phyloP scores from a whole-genome alignment of 2,888 invertebrate genomes.

The Pteria penguin region DNA sequence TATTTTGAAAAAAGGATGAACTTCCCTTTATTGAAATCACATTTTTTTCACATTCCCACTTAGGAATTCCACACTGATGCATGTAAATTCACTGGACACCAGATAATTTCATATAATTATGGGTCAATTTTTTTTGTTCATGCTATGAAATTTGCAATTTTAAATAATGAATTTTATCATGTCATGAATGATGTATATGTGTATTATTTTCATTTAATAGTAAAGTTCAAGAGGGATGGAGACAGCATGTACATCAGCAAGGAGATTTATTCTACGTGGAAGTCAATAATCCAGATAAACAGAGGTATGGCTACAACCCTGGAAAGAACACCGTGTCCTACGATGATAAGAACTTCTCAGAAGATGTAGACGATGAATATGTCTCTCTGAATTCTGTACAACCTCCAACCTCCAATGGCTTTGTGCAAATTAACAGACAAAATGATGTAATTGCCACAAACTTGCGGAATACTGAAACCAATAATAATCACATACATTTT shows the following conservation, averaged over 20 bases:
- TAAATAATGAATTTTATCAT: not conserved
- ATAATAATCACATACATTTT: constrained; percentile 18
- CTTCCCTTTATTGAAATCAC: too few species aligned
- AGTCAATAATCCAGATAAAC: constrained; percentile 23
- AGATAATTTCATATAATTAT: too few species aligned
- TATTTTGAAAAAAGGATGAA: too few species aligned
- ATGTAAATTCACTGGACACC: too few species aligned
- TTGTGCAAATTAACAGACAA: not conserved
- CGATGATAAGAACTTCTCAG: not conserved
- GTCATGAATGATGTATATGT: not conserved
- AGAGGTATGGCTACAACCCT: not conserved
- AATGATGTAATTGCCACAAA: not conserved
- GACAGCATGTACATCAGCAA: constrained; percentile 59
- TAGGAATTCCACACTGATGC: too few species aligned
- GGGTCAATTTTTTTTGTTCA: too few species aligned
- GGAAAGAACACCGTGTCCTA: not conserved
- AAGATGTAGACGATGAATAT: not conserved
- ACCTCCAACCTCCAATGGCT: not conserved
- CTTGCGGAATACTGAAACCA: not conserved
- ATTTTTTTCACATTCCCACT: too few species aligned
- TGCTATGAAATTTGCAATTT: too few species aligned
- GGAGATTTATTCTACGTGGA: constrained; percentile 66
- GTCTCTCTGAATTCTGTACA: not conserved
- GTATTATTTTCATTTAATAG: constrained; percentile 37
- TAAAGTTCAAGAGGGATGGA: constrained; percentile 57